phyloP scores from a whole-genome alignment of 2,888 invertebrate genomes.

The Thecophora atra region DNA sequence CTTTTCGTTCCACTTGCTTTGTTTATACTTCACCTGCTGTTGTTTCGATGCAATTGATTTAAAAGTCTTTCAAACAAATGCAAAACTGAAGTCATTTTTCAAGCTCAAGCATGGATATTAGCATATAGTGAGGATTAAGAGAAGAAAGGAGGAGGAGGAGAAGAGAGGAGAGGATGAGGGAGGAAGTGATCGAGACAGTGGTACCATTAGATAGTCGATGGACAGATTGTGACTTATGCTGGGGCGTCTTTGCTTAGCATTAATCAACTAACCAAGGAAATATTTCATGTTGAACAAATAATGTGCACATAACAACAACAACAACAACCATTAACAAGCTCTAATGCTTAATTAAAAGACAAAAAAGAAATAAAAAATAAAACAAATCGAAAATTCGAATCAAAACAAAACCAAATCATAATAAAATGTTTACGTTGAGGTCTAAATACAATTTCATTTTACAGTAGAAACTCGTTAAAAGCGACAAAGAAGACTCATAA shows the following conservation, averaged over 20 bases:
- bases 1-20: neutral
- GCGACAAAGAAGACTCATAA: constrained; percentile 19
- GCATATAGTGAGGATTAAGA: too few species aligned
- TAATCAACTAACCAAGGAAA: constrained; percentile 37
- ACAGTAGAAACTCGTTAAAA: constrained; percentile 3
- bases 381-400: neutral
- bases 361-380: neutral
- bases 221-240: constrained; percentile 16
- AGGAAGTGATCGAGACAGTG: neutral
- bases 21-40: neutral
- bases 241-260: constrained; percentile 32
- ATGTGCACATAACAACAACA: constrained; percentile 25
- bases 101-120: neutral
- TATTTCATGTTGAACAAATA: constrained; percentile 6
- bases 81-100: constrained; percentile 19
- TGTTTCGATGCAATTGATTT: constrained; percentile 2
- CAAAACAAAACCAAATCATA: constrained; percentile 9
- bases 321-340: neutral
- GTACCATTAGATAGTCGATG: neutral
- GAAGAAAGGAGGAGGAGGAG: too few species aligned
- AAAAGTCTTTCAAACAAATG: constrained; percentile 2
- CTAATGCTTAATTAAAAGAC: neutral
- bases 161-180: neutral
- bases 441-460: constrained; percentile 22
- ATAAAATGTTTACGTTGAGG: constrained; percentile 34